A percentile compares a stretch with the other conserved stretches of the same genome.
Evolutionary conservation across 2,888 invertebrate genomes (phyloP).

Genomic region (Pachycephus smyrnensis): DNA sequence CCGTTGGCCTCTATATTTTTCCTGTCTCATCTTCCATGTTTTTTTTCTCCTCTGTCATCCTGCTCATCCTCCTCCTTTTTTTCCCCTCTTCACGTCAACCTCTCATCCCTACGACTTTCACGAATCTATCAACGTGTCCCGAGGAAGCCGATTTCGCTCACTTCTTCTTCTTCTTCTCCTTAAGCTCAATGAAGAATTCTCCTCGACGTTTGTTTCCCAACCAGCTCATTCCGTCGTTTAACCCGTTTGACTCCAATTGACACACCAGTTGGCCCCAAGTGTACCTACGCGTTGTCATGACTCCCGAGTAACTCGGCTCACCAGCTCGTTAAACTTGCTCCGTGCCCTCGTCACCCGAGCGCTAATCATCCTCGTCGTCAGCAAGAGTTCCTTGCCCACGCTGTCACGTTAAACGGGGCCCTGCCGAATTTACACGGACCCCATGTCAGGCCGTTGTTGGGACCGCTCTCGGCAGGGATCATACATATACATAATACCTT

Average conservation of each 20-base stretch:
- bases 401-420: no score
- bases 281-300: conserved; percentile 61
- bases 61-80: background rate
- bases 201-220: conserved; percentile 62
- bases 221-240: conserved; percentile 63
- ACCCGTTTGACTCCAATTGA: conserved; percentile 64
- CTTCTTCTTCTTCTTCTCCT: conserved; percentile 15
- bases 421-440: no score
- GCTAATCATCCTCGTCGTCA: conserved; percentile 37
- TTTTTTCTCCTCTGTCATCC: background rate
- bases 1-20: conserved; percentile 1
- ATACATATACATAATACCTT: no score
- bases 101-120: background rate
- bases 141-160: conserved; percentile 15
- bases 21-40: background rate
- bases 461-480: no score
- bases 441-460: no score
- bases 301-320: conserved; percentile 63
- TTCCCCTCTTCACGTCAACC: background rate
- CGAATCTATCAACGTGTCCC: background rate
- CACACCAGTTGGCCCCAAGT: conserved; percentile 60
- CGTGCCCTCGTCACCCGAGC: conserved; percentile 54
- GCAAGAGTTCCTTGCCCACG: no score
- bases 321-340: conserved; percentile 63
- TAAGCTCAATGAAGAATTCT: conserved; percentile 2